A percentile compares a stretch with the other conserved stretches of the same genome.
Conservation (phyloP, 2,888 invertebrate genomes). For the Eilema sororculum region DNA sequence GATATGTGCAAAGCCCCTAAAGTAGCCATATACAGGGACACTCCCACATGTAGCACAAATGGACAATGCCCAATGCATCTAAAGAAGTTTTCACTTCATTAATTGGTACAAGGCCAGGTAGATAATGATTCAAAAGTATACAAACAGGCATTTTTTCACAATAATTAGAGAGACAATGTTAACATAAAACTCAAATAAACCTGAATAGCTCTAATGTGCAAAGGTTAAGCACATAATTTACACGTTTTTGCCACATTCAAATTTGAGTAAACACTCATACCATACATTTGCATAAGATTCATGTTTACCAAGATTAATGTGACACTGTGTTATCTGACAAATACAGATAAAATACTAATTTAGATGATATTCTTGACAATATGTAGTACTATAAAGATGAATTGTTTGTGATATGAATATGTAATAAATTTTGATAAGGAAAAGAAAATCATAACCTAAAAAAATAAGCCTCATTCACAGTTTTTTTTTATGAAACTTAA, state of each 20-base stretch:
- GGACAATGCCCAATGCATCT: no score
- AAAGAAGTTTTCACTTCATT: no score
- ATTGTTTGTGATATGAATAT: no score
- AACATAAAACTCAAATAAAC: neutral
- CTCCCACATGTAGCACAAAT: no score
- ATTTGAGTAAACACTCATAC: neutral
- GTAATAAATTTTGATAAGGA: neutral
- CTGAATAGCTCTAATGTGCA: neutral
- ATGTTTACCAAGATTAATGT: constrained; percentile 6
- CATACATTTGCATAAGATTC: neutral
- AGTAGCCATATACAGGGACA: neutral
- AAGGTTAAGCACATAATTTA: constrained; percentile 6
- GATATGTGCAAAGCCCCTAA: no score
- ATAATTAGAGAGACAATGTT: neutral
- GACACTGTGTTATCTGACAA: neutral
- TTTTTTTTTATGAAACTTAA: no score
- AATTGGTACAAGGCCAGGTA: no score
- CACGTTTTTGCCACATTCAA: neutral
- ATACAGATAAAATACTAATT: neutral
- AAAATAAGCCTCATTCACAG: neutral
- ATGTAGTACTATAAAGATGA: neutral
- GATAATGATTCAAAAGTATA: no score
- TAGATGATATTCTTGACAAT: neutral
- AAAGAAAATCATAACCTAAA: neutral
- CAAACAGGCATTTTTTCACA: neutral